These are phyloP conservation scores for Acrossocheilus wenchowensis DNA, from an alignment of 2,797 vertebrate genomes.

Conservation along the genomic window DNA sequence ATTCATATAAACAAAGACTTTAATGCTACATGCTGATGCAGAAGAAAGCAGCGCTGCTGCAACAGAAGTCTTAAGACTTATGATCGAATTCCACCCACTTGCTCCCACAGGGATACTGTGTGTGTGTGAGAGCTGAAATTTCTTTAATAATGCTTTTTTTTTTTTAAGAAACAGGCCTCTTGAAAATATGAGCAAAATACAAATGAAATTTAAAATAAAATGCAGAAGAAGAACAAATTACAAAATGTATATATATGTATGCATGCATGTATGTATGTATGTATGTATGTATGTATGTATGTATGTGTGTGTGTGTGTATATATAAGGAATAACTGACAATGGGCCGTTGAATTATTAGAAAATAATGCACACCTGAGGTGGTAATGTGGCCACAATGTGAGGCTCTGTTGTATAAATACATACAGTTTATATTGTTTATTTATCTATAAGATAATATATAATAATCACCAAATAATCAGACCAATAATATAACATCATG, in stretches of 20 bases:
- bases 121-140: constrained; percentile 23
- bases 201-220: not conserved
- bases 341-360: not conserved
- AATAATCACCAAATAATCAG: not conserved
- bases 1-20: constrained; percentile 25
- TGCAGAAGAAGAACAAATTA: not conserved
- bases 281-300: no score
- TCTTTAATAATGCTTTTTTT: not conserved
- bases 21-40: constrained; percentile 3
- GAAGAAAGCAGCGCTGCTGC: constrained; percentile 24
- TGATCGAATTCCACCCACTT: constrained; percentile 24
- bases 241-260: not conserved
- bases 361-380: not conserved
- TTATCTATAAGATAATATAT: not conserved
- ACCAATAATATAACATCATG: not conserved
- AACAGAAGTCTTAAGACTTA: constrained; percentile 12
- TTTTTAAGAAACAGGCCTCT: not conserved
- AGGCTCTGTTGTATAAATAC: no score
- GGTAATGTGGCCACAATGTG: no score
- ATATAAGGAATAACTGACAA: not conserved
- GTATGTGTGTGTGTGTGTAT: no score
- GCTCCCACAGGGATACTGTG: not conserved
- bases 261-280: no score
- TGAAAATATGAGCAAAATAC: not conserved
- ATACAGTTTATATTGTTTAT: not conserved